These are phyloP conservation scores for Steatornis caripensis DNA, from an alignment of 2,113 vertebrate species.

Conservation along the genomic window DNA sequence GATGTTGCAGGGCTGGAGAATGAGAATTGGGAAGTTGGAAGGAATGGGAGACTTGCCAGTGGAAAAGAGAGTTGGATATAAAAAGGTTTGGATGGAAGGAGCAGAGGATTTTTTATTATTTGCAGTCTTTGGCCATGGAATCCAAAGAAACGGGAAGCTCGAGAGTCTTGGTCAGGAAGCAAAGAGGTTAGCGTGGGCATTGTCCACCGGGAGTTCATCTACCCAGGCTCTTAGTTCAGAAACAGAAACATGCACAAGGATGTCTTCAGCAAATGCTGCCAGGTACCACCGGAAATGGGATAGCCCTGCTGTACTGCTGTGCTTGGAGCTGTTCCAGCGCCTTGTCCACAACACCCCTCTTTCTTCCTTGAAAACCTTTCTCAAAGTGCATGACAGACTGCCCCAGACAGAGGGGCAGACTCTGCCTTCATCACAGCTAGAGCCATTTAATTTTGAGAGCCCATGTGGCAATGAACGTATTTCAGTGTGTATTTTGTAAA, in stretches of 20 bases:
- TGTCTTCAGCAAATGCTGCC: background rate
- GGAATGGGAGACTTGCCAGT: background rate
- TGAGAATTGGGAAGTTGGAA: background rate
- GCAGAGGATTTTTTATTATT: background rate
- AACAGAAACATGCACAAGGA: background rate
- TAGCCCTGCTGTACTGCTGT: background rate
- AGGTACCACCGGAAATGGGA: background rate
- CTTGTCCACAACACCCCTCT: background rate
- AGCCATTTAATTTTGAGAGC: background rate
- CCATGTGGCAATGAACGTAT: background rate
- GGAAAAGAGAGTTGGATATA: background rate
- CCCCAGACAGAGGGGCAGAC: background rate
- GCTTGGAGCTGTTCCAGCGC: background rate
- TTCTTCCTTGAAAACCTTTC: background rate
- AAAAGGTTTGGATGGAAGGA: background rate
- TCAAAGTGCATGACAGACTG: background rate
- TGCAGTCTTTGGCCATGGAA: background rate
- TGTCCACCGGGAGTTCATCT: background rate
- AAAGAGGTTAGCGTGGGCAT: background rate
- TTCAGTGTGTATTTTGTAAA: background rate
- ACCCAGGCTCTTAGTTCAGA: background rate
- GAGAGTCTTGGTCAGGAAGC: background rate
- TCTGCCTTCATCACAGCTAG: background rate
- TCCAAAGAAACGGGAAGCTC: background rate
- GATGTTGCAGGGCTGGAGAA: background rate